These are phyloP conservation scores for Eupithecia inturbata DNA, from an alignment of 2,888 invertebrate genomes.

Conservation along the genomic window DNA sequence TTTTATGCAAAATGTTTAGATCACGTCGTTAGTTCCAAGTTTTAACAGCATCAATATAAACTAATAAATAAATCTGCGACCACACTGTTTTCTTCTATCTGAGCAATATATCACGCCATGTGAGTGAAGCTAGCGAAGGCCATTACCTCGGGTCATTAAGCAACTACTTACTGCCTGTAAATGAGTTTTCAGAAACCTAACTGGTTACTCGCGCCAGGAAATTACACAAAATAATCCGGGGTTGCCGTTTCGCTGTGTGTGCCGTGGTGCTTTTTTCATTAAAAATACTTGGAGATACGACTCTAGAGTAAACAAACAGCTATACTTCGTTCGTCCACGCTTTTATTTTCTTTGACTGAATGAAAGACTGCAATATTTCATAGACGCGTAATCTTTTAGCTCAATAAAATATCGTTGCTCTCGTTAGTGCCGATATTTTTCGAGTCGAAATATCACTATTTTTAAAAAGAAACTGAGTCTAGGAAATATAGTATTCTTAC, in stretches of 20 bases:
- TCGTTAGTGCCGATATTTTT: no score
- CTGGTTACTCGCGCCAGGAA: constrained; percentile 23
- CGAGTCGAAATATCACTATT: not conserved
- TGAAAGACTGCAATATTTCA: no score
- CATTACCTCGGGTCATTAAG: constrained; percentile 29
- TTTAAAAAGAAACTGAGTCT: not conserved
- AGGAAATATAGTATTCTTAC: not conserved
- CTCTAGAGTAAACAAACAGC: not conserved
- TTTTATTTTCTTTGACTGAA: not conserved
- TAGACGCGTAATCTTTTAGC: no score
- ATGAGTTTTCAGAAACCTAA: constrained; percentile 37
- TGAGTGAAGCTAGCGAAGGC: constrained; percentile 15
- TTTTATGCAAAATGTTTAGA: not conserved
- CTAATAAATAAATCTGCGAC: constrained; percentile 1
- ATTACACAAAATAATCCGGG: constrained; percentile 17
- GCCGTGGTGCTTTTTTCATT: not conserved
- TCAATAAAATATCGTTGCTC: no score
- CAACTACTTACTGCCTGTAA: constrained; percentile 31
- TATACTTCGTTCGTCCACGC: not conserved
- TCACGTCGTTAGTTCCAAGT: not conserved
- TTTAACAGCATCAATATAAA: not conserved
- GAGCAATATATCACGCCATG: constrained; percentile 11
- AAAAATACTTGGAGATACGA: not conserved
- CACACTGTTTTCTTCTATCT: constrained; percentile 11
- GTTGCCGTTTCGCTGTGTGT: not conserved